A percentile compares a stretch with the other conserved stretches of the same genome.
phyloP scores from a whole-genome alignment of 2,888 invertebrate genomes.

The Azorinus chamasolen region DNA sequence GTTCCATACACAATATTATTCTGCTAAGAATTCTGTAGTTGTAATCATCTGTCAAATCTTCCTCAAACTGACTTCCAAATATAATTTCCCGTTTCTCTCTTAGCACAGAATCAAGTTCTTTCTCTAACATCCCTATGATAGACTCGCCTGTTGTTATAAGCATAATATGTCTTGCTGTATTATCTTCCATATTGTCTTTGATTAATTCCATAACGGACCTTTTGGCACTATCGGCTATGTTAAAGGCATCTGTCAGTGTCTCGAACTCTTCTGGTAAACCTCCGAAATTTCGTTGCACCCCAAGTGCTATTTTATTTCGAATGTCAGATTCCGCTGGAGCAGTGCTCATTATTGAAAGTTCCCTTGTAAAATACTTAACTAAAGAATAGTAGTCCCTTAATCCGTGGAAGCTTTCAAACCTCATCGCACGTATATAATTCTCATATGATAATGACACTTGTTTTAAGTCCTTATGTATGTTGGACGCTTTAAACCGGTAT shows the following conservation, averaged over 20 bases:
- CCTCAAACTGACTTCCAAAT: slow-evolving; percentile 75
- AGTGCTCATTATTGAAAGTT: background rate
- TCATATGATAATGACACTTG: slow-evolving; percentile 43
- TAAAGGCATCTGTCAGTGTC: slow-evolving; percentile 51
- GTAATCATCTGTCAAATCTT: slow-evolving; percentile 75
- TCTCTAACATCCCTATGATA: slow-evolving; percentile 62
- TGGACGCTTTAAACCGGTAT: background rate
- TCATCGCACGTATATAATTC: slow-evolving; percentile 32
- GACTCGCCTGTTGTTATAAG: slow-evolving; percentile 69
- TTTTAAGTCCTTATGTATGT: slow-evolving; percentile 24
- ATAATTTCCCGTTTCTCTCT: slow-evolving; percentile 63
- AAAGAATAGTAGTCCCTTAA: slow-evolving; percentile 69
- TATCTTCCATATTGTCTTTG: slow-evolving; percentile 67
- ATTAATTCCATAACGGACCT: slow-evolving; percentile 56
- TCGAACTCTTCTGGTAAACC: slow-evolving; percentile 58
- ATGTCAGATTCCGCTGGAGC: too few species aligned
- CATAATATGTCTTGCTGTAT: slow-evolving; percentile 68
- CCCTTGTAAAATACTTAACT: slow-evolving; percentile 35
- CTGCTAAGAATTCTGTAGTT: slow-evolving; percentile 72
- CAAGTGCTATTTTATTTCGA: slow-evolving; percentile 30
- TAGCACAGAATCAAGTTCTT: slow-evolving; percentile 41
- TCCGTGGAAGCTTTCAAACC: slow-evolving; percentile 67
- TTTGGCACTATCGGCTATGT: background rate
- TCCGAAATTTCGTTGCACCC: slow-evolving; percentile 73
- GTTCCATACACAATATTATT: slow-evolving; percentile 77